A percentile compares a stretch with the other conserved stretches of the same genome.
These are phyloP conservation scores for Eutrigla gurnardus DNA, from an alignment of 2,797 vertebrate species.

Conservation along the genomic window DNA sequence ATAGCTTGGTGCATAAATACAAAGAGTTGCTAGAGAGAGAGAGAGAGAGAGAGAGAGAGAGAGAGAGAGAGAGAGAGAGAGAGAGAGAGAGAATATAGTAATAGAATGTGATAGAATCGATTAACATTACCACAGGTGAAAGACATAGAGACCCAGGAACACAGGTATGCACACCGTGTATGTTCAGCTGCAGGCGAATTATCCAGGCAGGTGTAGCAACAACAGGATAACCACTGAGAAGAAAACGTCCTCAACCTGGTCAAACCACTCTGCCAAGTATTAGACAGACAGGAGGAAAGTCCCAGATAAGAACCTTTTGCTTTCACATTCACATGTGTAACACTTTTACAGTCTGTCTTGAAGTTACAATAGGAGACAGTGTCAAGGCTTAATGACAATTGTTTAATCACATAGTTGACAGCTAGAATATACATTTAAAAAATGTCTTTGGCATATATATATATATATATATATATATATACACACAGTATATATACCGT, in stretches of 20 bases:
- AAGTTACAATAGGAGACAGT: not conserved
- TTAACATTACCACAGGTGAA: conserved; percentile 5
- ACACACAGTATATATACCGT: too few species aligned
- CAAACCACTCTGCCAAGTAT: conserved; percentile 19
- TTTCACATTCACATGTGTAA: conserved; percentile 57
- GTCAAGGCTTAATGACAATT: not conserved
- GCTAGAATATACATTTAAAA: too few species aligned
- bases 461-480: too few species aligned
- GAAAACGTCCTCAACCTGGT: conserved; percentile 30
- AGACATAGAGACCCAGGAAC: conserved; percentile 4
- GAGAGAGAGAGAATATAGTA: not conserved
- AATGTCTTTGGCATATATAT: not conserved
- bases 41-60: not conserved
- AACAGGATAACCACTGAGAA: not conserved
- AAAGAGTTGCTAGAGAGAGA: not conserved
- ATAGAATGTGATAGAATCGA: not conserved
- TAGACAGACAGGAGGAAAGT: conserved; percentile 30
- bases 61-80: not conserved
- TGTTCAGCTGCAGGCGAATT: conserved; percentile 14
- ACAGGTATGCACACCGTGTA: conserved; percentile 54
- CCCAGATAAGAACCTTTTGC: conserved; percentile 50
- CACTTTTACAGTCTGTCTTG: too few species aligned
- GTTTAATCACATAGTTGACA: not conserved
- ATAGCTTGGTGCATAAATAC: not conserved
- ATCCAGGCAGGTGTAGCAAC: conserved; percentile 16